Percentiles rank a stretch among this genome's conserved stretches.
phyloP scores from a whole-genome alignment of 1,140 invertebrate genomes.

The Glomeris maerens region DNA sequence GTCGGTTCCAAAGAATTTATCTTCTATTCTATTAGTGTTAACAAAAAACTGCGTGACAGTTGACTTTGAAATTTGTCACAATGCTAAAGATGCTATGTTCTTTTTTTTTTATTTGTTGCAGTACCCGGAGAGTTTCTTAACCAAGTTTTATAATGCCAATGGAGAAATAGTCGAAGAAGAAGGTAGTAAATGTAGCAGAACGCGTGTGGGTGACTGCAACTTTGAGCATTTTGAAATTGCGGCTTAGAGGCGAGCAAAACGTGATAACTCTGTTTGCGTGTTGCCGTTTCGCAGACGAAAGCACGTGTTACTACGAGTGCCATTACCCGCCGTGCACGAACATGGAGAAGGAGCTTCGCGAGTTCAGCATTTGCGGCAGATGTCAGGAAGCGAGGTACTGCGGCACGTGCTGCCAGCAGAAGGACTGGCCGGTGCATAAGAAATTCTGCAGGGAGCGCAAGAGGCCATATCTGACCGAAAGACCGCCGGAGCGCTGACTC shows the following conservation, averaged over 20 bases:
- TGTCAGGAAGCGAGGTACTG: constrained; percentile 41
- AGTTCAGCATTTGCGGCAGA: constrained; percentile 42
- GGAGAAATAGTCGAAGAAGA: constrained; percentile 33
- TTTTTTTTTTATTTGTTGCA: constrained; percentile 24
- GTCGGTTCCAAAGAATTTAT: too few species aligned
- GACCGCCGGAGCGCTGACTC: constrained; percentile 26
- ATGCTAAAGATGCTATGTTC: background rate
- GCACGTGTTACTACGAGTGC: constrained; percentile 38
- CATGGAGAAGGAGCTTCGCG: constrained; percentile 38
- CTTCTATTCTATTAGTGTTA: background rate
- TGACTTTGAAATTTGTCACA: constrained; percentile 10
- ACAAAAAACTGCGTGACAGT: too few species aligned
- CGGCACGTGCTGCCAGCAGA: constrained; percentile 37
- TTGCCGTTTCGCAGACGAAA: constrained; percentile 25
- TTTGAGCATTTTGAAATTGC: too few species aligned
- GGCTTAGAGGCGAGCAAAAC: background rate
- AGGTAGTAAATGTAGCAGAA: constrained; percentile 19
- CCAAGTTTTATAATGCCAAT: constrained; percentile 33
- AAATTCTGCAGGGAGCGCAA: constrained; percentile 32
- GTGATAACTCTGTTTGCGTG: background rate
- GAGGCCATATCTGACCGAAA: constrained; percentile 22
- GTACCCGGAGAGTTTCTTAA: constrained; percentile 26
- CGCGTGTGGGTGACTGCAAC: too few species aligned
- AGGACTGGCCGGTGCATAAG: constrained; percentile 38
- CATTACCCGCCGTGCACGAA: constrained; percentile 41